Evolutionary conservation across 1,140 invertebrate genomes (phyloP), one percentile per base, ranked within the genome.

Genomic region (Paralvinella palmiformis): DNA sequence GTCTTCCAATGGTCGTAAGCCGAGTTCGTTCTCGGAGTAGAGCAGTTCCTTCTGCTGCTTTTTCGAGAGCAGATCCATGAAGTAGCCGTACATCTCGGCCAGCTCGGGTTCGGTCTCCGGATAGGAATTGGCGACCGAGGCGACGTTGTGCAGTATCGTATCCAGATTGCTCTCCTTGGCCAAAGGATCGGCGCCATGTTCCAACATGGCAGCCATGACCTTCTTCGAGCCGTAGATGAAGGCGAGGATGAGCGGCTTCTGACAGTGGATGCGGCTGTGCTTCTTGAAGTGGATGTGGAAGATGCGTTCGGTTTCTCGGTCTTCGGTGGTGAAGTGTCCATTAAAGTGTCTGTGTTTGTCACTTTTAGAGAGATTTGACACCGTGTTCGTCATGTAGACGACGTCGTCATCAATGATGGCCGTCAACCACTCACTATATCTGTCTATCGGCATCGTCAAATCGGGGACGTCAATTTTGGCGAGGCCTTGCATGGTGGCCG

Each of bases 131-230:
- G 48, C 44, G 7, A 62, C 17, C 10, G 17, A 17, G 15, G 36
- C 60, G 3, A 62, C 17, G 29, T 48, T 29, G 44, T 62, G 60
- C 17, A 62, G 31, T 22, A 62, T 45, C 41, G 48, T 45, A 33
- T 50, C 29, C 24, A 37, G 27, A 31, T 62, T 50, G 37, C 41
- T 5, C 22, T 57, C 55, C 27, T 22, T 13, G 27, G 22, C 24
- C 13, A 10, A 15, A 6, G 17, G 27, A 33, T 31, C 10, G 24
- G 33, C 29, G 4, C 27, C 29, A 33, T 57, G 33, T 27, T 17
- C n/a, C 24, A 57, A 7, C 48, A 52, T 52, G 10, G 20, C 31
- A 22, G 24, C 31, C 17, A 52, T 22, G 24, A 29, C 31, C 24
- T 22, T 29, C 24, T 52, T 22, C 17, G 48, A 7, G 48, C 13